Base-by-base conservation (phyloP, 64 coral and sea anemone species). In the Montipora efflorescens region DNA sequence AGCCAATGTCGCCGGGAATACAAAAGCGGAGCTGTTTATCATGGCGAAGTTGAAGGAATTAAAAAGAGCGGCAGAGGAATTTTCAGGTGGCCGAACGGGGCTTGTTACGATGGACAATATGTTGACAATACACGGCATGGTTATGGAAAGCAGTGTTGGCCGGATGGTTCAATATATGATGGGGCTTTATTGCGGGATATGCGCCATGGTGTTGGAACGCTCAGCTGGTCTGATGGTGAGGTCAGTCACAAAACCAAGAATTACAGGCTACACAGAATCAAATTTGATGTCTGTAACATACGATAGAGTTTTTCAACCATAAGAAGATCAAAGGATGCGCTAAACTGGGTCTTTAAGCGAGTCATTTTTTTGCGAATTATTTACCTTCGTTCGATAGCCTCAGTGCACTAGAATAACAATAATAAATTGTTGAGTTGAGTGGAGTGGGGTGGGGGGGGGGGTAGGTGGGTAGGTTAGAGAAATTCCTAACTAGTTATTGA, bases 101-200 rank as follows among this genome's bases (percentile, higher is more conserved):
- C 95, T 87, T 94, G 98, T 78, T 99, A 99, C 72, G 92, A 96
- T 75, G 98, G 98, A n/a, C 90, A 96, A 84, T 99, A 96, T 82
- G 83, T 95, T 22, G 95, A 96, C 45, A 96, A 99, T 76, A 92
- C 69, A 73, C 75, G 98, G 28, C 95, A 99, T 28, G 98, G 98
- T 52, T 94, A 95, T 57, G 98, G 98, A 2, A 94, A 87, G 87
- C 98, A 99, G 19, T 94, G 92, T 51, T 99, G 95, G 87, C 67
- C 98, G 47, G 95, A 99, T 82, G 98, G 98, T 3, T 94, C 95
- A 2, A 55, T 92, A 8, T 99, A 99, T 61, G 79, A 92, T 3
- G 98, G 98, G 2, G 92, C 87, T 18, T 96, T 99, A 90, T 64
- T 55, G 48, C 83, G 86, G 10, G 98, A 99, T 77, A 79, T 99